A percentile compares a stretch with the other conserved stretches of the same genome.
phyloP scores from a whole-genome alignment of 1,140 invertebrate species.

The Hycleus cichorii region DNA sequence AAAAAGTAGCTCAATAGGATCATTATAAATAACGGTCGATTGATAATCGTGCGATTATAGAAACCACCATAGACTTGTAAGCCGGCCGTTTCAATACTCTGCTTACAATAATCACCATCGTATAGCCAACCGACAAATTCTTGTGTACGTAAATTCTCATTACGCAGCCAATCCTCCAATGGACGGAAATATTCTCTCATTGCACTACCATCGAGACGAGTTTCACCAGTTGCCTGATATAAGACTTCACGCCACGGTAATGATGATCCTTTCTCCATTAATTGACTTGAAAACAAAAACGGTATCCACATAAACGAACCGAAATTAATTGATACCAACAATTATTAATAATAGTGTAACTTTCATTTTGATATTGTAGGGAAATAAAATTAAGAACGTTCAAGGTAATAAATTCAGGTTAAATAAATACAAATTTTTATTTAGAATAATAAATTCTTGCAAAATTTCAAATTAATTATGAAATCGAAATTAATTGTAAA shows the following conservation, averaged over 20 bases:
- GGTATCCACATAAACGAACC: background rate
- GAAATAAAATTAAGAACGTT: too few relatives aligned
- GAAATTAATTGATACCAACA: too few relatives aligned
- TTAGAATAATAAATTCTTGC: background rate
- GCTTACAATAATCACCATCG: slow-evolving; percentile 79
- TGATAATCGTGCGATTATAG: background rate
- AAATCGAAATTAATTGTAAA: background rate
- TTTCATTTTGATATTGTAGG: too few relatives aligned
- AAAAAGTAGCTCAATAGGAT: background rate
- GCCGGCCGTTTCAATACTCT: slow-evolving; percentile 76
- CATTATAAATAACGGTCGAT: background rate
- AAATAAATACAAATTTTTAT: background rate
- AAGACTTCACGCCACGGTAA: slow-evolving; percentile 80
- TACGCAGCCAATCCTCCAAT: slow-evolving; percentile 79
- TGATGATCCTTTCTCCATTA: slow-evolving; percentile 81
- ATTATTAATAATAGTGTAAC: too few relatives aligned
- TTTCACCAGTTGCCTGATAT: slow-evolving; percentile 69
- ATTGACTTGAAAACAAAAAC: slow-evolving; percentile 50
- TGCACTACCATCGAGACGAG: slow-evolving; percentile 69
- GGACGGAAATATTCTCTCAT: slow-evolving; percentile 91
- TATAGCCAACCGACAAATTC: slow-evolving; percentile 78
- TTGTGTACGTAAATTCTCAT: slow-evolving; percentile 70
- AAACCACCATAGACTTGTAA: slow-evolving; percentile 74
- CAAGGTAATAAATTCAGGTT: too few relatives aligned
- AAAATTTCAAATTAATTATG: background rate